Base-by-base conservation (phyloP, 2,797 vertebrate species). In the Microctenopoma stevenorrisi region DNA sequence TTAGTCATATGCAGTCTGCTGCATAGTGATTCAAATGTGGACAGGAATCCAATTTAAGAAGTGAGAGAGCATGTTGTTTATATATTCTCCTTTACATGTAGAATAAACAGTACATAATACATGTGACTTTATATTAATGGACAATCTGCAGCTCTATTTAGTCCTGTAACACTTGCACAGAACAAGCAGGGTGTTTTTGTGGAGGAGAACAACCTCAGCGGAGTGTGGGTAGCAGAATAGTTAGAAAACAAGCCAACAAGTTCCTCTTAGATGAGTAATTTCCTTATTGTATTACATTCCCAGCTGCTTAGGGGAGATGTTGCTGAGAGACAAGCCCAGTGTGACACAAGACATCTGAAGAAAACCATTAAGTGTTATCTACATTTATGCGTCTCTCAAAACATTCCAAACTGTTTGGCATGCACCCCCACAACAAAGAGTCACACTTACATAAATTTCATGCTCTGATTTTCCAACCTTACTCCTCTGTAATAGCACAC, bases 201-300 rank as follows among this genome's bases (percentile, higher is more conserved):
- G 43, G 43, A n/a, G 64, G 61, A 68, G 70, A 64, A 82, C 40
- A 58, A 53, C 37, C 46, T 70, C 53, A 44, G 59, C 51, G 64
- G 22, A 82, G 59, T 14, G 57, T 51, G 54, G 51, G 64, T 55
- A 83, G 62, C 54, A 73, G 59, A 79, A 82, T 61, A 65, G 63
- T 67, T 65, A 44, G 48, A 79, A 78, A 85, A 79, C 55, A 78
- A 65, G 76, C 74, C 78, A 81, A 80, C 68, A 72, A 88, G 80
- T 92, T 87, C 76, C 70, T 85, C 2, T 59, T 49, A 35, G 79
- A 88, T 87, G 81, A 90, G 81, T 88, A 83, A 89, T 90, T 92
- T 92, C 86, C 88, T 85, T 63, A 69, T 79, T 73, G 65, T 79
- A 67, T 85, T 68, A 81, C 85, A 77, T 84, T 88, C 73, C 76